A percentile compares a stretch with the other conserved stretches of the same genome.
Evolutionary conservation across 2,888 invertebrate genomes (phyloP).

Genomic region (Cerastis leucographa): DNA sequence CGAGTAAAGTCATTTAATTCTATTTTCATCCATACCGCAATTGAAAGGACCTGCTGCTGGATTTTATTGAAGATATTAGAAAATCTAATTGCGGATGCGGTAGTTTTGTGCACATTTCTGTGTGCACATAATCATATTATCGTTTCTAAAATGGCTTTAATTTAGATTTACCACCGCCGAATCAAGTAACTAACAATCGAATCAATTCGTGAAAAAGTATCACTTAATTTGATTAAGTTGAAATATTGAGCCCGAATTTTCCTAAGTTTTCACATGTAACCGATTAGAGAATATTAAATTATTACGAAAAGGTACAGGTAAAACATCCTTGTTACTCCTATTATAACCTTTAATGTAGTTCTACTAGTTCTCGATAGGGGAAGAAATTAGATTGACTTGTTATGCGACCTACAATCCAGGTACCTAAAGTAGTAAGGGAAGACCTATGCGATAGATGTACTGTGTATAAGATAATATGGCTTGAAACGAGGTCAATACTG

Average conservation of each 20-base stretch:
- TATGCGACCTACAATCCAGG: neutral
- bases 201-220: neutral
- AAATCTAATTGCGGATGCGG: slow-evolving; percentile 3
- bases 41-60: neutral
- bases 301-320: neutral
- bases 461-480: neutral
- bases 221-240: neutral
- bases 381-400: neutral
- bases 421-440: neutral
- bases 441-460: neutral
- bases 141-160: neutral
- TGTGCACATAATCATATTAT: neutral
- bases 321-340: neutral
- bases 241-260: neutral
- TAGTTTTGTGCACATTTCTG: neutral
- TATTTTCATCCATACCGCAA: slow-evolving; percentile 18
- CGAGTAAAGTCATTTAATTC: slow-evolving; percentile 25
- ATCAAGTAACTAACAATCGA: neutral
- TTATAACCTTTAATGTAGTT: neutral
- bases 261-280: neutral
- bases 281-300: neutral
- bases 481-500: neutral
- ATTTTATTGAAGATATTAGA: slow-evolving; percentile 23
- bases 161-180: neutral
- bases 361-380: neutral